A percentile compares a stretch with the other conserved stretches of the same genome.
Conservation (phyloP, 2,113 vertebrate genomes). For the Sorex fumeus region DNA sequence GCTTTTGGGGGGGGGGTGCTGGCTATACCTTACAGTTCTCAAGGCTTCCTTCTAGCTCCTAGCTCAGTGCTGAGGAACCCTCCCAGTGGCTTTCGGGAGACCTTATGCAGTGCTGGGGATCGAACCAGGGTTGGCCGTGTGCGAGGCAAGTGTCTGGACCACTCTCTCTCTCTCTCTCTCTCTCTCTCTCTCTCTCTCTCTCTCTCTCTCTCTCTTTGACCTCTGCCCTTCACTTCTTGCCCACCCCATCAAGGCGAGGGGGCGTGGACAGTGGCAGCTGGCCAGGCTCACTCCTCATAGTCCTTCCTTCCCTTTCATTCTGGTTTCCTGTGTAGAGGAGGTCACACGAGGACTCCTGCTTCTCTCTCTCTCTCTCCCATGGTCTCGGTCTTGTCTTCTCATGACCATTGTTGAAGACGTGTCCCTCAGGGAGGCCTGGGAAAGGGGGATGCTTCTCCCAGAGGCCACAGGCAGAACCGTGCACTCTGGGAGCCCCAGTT, state of each 20-base stretch:
- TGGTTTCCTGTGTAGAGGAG: conserved; percentile 73
- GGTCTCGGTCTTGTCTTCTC: conserved; percentile 76
- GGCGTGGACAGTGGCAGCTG: accelerated
- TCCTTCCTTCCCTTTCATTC: conserved; percentile 57
- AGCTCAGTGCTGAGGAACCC: too few relatives aligned
- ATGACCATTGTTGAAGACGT: conserved; percentile 71
- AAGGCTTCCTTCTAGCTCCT: too few relatives aligned
- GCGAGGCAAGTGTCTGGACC: too few relatives aligned
- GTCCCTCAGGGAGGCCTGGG: conserved; percentile 87
- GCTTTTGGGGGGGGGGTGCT: too few relatives aligned
- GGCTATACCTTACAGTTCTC: too few relatives aligned
- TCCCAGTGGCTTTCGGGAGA: too few relatives aligned
- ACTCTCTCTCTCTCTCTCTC: too few relatives aligned
- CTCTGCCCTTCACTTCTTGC: not conserved
- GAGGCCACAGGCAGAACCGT: not conserved
- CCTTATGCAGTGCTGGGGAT: too few relatives aligned
- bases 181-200: too few relatives aligned
- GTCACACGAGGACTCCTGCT: conserved; percentile 73
- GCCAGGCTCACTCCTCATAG: not conserved
- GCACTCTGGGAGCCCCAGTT: conserved; percentile 42
- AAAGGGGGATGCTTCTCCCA: conserved; percentile 63
- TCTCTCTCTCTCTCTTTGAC: too few relatives aligned
- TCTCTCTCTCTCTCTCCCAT: conserved; percentile 65
- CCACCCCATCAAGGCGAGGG: not conserved
- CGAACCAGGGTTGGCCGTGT: too few relatives aligned